phyloP scores from a whole-genome alignment of 1,140 invertebrate genomes.

The Caenorhabditis elegans region DNA sequence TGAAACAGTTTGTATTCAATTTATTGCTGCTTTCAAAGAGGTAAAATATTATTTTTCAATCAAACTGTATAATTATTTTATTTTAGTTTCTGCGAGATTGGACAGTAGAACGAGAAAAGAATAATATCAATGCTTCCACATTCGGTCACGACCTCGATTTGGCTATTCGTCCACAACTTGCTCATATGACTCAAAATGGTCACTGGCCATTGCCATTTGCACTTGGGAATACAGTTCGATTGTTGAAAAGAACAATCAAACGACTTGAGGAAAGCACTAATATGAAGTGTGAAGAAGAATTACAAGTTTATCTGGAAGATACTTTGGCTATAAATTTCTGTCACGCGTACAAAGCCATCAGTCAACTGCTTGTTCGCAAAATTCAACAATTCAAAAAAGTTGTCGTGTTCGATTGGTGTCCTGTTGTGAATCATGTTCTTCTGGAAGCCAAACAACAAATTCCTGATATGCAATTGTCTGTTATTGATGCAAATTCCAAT shows the following conservation, averaged over 20 bases:
- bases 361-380: not conserved
- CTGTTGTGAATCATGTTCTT: slow-evolving; percentile 15
- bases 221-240: slow-evolving; percentile 32
- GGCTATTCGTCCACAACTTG: not conserved
- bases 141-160: slow-evolving; percentile 1
- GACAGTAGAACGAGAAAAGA: not conserved
- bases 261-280: not conserved
- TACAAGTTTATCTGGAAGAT: not conserved
- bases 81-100: slow-evolving; percentile 24
- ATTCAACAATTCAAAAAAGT: slow-evolving; percentile 19
- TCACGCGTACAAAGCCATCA: not conserved
- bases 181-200: slow-evolving; percentile 3
- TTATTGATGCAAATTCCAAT: not conserved
- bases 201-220: slow-evolving; percentile 33
- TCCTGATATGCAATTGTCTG: not conserved
- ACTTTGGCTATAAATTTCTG: not conserved
- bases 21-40: slow-evolving; percentile 28
- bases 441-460: not conserved
- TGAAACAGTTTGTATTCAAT: slow-evolving; percentile 25
- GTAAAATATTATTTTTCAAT: not conserved
- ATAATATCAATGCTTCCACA: not conserved
- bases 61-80: too few relatives aligned
- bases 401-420: not conserved
- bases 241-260: slow-evolving; percentile 9
- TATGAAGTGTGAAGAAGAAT: not conserved